Percentiles rank a stretch among this genome's conserved stretches.
Evolutionary conservation across 2,797 vertebrate genomes (phyloP).

Genomic region (Myotis pilosus): DNA sequence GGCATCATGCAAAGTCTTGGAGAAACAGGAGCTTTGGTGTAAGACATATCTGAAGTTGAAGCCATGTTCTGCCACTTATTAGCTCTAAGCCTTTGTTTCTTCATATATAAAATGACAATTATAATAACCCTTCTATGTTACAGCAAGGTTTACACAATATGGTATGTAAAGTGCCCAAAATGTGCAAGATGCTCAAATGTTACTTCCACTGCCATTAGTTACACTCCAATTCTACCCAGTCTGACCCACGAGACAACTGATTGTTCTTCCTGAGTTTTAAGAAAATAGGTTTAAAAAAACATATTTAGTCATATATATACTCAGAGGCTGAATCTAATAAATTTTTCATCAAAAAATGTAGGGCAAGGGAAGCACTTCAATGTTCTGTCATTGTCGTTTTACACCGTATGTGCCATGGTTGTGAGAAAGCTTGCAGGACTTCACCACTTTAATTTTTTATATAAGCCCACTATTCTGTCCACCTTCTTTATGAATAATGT

Average conservation of each 20-base stretch:
- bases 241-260: neutral
- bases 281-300: neutral
- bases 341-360: neutral
- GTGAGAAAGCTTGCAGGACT: neutral
- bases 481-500: neutral
- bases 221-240: neutral
- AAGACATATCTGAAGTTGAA: neutral
- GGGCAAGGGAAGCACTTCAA: neutral
- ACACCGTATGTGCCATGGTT: neutral
- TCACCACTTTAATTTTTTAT: neutral
- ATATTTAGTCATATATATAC: neutral
- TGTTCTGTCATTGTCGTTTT: neutral
- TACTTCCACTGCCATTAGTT: neutral
- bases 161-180: neutral
- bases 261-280: neutral
- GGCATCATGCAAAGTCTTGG: neutral
- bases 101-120: conserved; percentile 8
- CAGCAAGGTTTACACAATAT: neutral
- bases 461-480: neutral
- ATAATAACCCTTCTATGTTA: neutral
- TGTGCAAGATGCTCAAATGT: neutral
- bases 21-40: neutral
- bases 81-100: neutral
- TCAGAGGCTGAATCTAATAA: neutral
- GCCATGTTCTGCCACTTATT: neutral